Evolutionary conservation across 2,888 invertebrate genomes (phyloP).

Genomic region (Meganola albula): DNA sequence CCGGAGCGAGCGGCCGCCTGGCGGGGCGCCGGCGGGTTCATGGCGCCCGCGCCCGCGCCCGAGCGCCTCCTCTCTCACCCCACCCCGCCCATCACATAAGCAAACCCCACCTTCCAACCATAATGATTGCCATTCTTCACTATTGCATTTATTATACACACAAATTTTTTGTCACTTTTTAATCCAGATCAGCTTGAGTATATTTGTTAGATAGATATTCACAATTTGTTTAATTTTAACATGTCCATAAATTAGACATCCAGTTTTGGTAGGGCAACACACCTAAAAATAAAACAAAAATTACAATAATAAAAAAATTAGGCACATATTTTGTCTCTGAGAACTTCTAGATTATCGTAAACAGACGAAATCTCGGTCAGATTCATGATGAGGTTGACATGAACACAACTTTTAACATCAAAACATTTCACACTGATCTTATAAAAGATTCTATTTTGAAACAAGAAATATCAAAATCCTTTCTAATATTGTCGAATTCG

Average conservation of each 20-base stretch:
- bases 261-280: conserved; percentile 12
- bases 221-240: conserved; percentile 21
- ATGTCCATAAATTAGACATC: conserved; percentile 13
- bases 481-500: conserved; percentile 14
- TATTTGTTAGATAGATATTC: conserved; percentile 19
- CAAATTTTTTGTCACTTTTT: conserved; percentile 24
- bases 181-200: conserved; percentile 15
- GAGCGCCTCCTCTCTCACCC: conserved; percentile 76
- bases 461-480: conserved; percentile 22
- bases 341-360: too few relatives aligned
- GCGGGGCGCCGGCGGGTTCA: conserved; percentile 81
- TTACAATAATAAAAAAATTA: too few relatives aligned
- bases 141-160: conserved; percentile 39
- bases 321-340: too few relatives aligned
- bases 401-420: conserved; percentile 10
- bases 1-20: conserved; percentile 84
- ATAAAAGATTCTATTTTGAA: too few relatives aligned
- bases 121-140: conserved; percentile 43
- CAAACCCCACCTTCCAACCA: conserved; percentile 49
- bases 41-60: conserved; percentile 77
- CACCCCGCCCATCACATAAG: conserved; percentile 72
- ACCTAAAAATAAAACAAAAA: conserved; percentile 22
- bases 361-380: too few relatives aligned
- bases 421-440: too few relatives aligned
- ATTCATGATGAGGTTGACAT: too few relatives aligned